Base-by-base conservation (phyloP, 2,797 vertebrate species). In the Crax fasciolata region DNA sequence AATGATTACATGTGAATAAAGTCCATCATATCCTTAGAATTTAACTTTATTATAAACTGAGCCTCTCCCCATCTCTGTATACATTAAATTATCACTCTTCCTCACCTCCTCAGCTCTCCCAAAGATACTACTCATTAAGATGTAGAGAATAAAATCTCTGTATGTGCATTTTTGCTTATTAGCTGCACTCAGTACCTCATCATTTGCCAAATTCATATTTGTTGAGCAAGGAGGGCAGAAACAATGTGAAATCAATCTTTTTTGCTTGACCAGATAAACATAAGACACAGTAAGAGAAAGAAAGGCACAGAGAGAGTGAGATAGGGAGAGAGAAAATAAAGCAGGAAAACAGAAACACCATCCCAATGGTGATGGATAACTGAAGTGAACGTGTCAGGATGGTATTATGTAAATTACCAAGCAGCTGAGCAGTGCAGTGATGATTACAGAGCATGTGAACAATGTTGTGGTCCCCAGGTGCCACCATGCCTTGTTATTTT, bases 361-460 rank as follows among this genome's bases (percentile, higher is more conserved):
- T 97, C 94, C 97, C 97, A 87, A 91, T 95, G 44, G 93, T 99
- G 99, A 99, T 99, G 98, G 99, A 99, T 99, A 98, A 98, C 98
- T 96, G 97, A 98, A 98, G 98, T 98, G 98, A 99, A 98, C 86
- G 98, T 98, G 98, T 99, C 98, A 98, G 98, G 98, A 98, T 97
- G 97, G 98, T 98, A 98, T 98, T 99, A 99, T 99, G 99, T 98
- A 99, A 99, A 99, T 99, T 97, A 98, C 98, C 97, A 92, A 98
- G 98, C 98, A 99, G 98, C 98, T 97, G 97, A 98, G 98, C 98
- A 98, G 98, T 98, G 98, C 98, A 97, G 98, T 99, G 98, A 98
- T 99, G 99, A 99, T 99, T 99, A 98, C 98, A 98, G 98, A 97
- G 98, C 98, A 98, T 98, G 98, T 98, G 98, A 99, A 98, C 98